Conservation (phyloP, 2,888 invertebrate genomes). For the Pammene aurita region DNA sequence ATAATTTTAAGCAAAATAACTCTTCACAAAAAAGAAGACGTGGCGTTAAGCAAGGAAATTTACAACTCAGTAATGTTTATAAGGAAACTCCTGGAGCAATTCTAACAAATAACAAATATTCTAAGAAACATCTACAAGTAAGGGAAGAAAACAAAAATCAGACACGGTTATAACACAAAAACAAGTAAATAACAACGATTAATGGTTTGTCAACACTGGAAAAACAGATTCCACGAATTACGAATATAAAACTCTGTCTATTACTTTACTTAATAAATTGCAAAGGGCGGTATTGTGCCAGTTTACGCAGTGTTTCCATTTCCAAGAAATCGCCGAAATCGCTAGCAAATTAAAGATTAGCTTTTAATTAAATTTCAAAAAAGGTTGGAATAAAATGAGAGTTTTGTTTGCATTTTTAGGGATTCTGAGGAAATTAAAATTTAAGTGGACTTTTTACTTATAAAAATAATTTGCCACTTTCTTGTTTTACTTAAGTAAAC, state of each 20-base stretch:
- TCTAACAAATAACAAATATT: neutral
- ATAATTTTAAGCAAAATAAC: neutral
- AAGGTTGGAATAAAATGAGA: constrained; percentile 14
- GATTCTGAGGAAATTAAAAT: neutral
- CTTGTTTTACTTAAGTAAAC: no score
- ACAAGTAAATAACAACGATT: no score
- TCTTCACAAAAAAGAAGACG: neutral
- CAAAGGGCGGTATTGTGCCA: neutral
- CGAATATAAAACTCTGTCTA: neutral
- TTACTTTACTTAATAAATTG: constrained; percentile 23
- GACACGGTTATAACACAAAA: neutral
- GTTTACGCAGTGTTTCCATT: constrained; percentile 11
- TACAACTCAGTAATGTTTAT: neutral
- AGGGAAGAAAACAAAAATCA: neutral
- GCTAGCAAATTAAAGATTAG: constrained; percentile 31
- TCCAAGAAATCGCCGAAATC: constrained; percentile 22
- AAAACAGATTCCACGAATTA: constrained; percentile 1
- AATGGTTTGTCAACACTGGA: neutral
- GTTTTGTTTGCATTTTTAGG: neutral
- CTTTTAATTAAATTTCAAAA: constrained; percentile 29
- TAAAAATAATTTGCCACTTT: neutral
- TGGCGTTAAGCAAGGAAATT: no score
- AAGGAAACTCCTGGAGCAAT: neutral
- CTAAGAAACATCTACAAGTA: neutral
- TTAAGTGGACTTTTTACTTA: neutral